Conservation (phyloP, 2,113 vertebrate genomes). For the Oryzias curvinotus region DNA sequence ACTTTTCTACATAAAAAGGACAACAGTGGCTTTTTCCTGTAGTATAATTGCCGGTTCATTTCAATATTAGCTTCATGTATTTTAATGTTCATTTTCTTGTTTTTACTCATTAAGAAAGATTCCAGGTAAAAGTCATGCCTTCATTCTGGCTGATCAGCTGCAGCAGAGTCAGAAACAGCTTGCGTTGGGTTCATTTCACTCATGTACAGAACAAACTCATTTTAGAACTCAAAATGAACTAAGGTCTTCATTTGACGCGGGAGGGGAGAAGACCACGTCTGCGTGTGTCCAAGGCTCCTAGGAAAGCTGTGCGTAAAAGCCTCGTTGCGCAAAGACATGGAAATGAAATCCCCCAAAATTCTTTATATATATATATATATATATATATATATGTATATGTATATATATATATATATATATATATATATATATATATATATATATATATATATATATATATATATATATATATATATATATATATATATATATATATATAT, state of each 20-base stretch:
- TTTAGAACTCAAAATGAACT: slow-evolving; percentile 12
- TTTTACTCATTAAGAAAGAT: too few species aligned
- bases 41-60: too few species aligned
- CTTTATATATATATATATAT: fast-evolving
- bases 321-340: slow-evolving; percentile 37
- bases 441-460: too few species aligned
- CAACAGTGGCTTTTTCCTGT: too few species aligned
- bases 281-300: slow-evolving; percentile 65
- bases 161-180: slow-evolving; percentile 12
- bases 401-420: too few species aligned
- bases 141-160: slow-evolving; percentile 2
- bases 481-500: too few species aligned
- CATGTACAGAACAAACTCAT: slow-evolving; percentile 59
- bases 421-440: too few species aligned
- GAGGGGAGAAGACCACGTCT: background rate
- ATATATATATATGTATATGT: too few species aligned
- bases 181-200: slow-evolving; percentile 23
- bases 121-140: background rate
- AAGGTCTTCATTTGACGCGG: slow-evolving; percentile 21
- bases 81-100: too few species aligned
- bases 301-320: slow-evolving; percentile 50
- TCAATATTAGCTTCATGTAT: too few species aligned
- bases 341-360: slow-evolving; percentile 7
- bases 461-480: too few species aligned
- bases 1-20: too few species aligned